phyloP scores from a whole-genome alignment of 2,797 vertebrate species.

The Crenichthys baileyi region DNA sequence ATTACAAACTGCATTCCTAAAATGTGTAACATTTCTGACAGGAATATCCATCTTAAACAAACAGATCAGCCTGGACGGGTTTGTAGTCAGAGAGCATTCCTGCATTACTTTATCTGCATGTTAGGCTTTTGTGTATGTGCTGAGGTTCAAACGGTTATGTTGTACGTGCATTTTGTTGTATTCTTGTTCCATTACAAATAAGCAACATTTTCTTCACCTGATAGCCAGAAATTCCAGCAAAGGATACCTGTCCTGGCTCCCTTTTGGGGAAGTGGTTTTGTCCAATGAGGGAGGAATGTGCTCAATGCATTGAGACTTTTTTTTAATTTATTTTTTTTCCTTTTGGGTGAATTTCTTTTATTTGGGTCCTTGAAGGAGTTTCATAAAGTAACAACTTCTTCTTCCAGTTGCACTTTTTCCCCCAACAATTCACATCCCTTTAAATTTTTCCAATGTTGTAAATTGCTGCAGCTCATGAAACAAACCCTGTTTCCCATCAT shows the following conservation, averaged over 20 bases:
- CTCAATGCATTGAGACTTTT: slow-evolving; percentile 1
- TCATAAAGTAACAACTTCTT: background rate
- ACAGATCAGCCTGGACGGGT: background rate
- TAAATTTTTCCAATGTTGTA: no score
- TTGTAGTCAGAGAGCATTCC: slow-evolving; percentile 10
- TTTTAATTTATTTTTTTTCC: no score
- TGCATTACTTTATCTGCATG: background rate
- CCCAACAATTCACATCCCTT: no score
- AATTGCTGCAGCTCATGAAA: background rate
- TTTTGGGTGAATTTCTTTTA: background rate
- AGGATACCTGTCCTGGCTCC: background rate
- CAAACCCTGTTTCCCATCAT: background rate
- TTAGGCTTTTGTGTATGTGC: background rate
- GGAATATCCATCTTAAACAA: background rate
- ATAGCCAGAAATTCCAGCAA: background rate
- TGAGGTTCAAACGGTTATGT: background rate
- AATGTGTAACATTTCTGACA: slow-evolving; percentile 7
- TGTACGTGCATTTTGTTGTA: background rate
- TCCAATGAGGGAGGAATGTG: slow-evolving; percentile 24
- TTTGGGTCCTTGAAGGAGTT: background rate
- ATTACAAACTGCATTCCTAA: slow-evolving; percentile 3
- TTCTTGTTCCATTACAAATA: slow-evolving; percentile 3
- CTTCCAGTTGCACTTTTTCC: background rate
- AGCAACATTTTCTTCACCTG: slow-evolving; percentile 13
- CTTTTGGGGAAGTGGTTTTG: background rate